These are phyloP conservation scores for Eonycteris spelaea DNA, from an alignment of 2,113 vertebrate species.

Conservation along the genomic window DNA sequence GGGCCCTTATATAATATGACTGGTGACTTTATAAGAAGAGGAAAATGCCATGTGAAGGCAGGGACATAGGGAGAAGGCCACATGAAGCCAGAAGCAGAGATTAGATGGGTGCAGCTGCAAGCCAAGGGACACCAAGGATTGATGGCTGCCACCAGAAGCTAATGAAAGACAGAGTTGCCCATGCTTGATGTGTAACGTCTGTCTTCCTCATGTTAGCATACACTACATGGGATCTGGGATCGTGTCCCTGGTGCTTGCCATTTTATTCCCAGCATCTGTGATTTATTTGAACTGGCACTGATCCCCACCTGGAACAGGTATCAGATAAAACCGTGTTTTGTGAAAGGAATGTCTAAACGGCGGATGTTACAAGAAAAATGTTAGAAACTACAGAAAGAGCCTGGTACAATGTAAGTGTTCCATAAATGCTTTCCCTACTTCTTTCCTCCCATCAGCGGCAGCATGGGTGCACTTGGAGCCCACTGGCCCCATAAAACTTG, in stretches of 20 bases:
- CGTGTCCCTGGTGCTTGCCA: background rate
- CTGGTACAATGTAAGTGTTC: too few species aligned
- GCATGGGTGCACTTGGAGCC: background rate
- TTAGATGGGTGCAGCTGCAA: background rate
- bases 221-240: background rate
- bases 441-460: background rate
- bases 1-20: background rate
- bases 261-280: background rate
- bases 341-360: background rate
- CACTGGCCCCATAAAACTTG: background rate
- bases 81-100: background rate
- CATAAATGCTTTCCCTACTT: rapidly evolving
- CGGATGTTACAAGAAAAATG: background rate
- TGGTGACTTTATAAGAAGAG: background rate
- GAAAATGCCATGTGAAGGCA: background rate
- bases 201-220: too few species aligned
- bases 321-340: background rate
- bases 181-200: too few species aligned
- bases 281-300: background rate
- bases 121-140: background rate
- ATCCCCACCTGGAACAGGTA: background rate
- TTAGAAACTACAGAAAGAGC: background rate
- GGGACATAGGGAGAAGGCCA: background rate
- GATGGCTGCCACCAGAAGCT: background rate
- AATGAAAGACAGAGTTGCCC: background rate